Base-by-base conservation (phyloP, 2,888 invertebrate genomes). In the Agriopis marginaria region DNA sequence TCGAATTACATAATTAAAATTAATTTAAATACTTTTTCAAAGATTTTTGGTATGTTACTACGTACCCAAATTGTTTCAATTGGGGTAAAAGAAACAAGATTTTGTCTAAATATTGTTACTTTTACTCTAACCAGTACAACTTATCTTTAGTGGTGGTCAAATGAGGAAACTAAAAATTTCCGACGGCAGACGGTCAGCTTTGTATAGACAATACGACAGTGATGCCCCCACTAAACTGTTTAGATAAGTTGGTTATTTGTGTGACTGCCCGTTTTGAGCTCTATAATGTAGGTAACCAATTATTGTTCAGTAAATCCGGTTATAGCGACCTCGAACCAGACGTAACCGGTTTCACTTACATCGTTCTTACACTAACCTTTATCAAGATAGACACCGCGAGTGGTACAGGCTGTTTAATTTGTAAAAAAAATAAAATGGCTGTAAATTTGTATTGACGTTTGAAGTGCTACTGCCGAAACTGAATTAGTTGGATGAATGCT, bases 241-340 rank as follows among this genome's bases (percentile, higher is more conserved):
- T 17, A 44, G 17, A n/a, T 58, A 42, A 12, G 39, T 7, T 61
- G 40, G 51, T 6, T 40, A 44, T 49, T 50, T 32, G 62, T 47
- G 47, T 8, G 51, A 65, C 47, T 64, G 49, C 63, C 66, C 47
- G 23, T 68, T 70, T 62, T 40, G 62, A 68, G 4, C 51, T 66
- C 67, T 49, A 55, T 66, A 55, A 32, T 45, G 45, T 58, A 58
- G 58, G 61, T 66, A 64, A 17, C 63, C 42, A 42, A 63, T 49
- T 60, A 68, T 60, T 23, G 7, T 49, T 5, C 45, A 45, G 11
- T 47, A 42, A 45, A 32, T 58, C 58, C 58, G 45, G 58, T 58
- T 45, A 32, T 23, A 47, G 45, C n/a, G 58, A 12, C 45, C 9
- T 6, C 10, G 0, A 51, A 32, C 5, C 11, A 32, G 42, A 42